Evolutionary conservation across 2,888 invertebrate species (phyloP).

Genomic region (Lochmaea capreae): DNA sequence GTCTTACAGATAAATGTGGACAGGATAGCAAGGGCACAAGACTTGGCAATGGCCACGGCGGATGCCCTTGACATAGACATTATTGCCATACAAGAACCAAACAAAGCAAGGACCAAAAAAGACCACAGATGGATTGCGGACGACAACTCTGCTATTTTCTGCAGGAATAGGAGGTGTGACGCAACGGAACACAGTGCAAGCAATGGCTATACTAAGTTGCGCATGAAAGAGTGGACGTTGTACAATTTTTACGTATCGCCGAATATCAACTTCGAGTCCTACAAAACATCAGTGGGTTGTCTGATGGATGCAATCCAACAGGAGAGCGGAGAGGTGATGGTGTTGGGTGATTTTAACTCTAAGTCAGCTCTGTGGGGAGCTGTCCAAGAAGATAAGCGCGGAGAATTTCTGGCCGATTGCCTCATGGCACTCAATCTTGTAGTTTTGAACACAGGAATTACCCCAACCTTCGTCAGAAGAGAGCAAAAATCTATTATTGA

Average conservation of each 20-base stretch:
- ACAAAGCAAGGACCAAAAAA: neutral
- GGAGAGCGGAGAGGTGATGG: neutral
- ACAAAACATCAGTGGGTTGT: neutral
- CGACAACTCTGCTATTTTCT: slow-evolving; percentile 1
- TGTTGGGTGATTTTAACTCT: neutral
- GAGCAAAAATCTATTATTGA: too few relatives aligned
- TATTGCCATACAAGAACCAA: slow-evolving; percentile 14
- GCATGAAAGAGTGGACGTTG: slow-evolving; percentile 3
- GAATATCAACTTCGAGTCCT: slow-evolving; percentile 16
- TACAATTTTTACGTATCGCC: slow-evolving; percentile 20
- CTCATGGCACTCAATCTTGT: slow-evolving; percentile 7
- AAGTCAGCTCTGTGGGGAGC: slow-evolving; percentile 13
- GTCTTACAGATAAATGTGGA: slow-evolving; percentile 12
- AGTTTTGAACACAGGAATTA: slow-evolving; percentile 2
- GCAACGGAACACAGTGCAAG: neutral
- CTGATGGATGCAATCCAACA: slow-evolving; percentile 7
- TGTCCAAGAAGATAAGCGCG: neutral
- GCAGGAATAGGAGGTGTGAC: slow-evolving; percentile 12
- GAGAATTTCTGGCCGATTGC: slow-evolving; percentile 10
- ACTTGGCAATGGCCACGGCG: slow-evolving; percentile 7
- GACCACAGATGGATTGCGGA: slow-evolving; percentile 19
- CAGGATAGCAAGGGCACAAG: neutral
- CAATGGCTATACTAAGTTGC: neutral
- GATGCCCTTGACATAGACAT: neutral
- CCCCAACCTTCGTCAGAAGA: too few relatives aligned